Base-by-base conservation (phyloP, 1,140 invertebrate genomes). In the Rhizoglyphus robini region DNA sequence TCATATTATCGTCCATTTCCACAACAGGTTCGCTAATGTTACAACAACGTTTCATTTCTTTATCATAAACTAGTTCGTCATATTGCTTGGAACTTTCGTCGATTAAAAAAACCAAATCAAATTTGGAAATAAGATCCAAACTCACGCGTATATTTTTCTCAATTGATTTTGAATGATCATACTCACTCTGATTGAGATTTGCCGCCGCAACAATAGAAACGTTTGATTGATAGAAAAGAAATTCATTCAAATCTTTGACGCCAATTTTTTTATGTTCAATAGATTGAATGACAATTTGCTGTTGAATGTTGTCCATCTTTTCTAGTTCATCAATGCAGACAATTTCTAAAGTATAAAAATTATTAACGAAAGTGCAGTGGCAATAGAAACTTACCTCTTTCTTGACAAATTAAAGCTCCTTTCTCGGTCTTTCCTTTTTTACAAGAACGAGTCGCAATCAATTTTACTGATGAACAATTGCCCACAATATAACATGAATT, bases 231-330 rank as follows among this genome's bases (percentile, higher is more conserved):
- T 54, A 32, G 31, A 54, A 54, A 20, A 32, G 23, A 5, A 54
- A 25, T 54, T 54, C 23, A 54, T 32, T 8, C 23, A 8, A 5
- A 20, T 54, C 20, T 8, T 23, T 8, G 23, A 54, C 20, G 20
- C 51, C 51, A 54, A 54, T 54, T 20, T 54, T 54, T 32, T 54
- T 54, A 32, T 54, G 51, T 27, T 54, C 51, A 23, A 54, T 54
- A 11, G 51, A 54, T 32, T 54, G 51, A 11, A 27, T 54, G 8
- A 54, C 20, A 54, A 54, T 20, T 32, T 54, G 51, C 20, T 54
- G 51, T 54, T 54, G 51, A 11, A 54, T 15, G 8, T 54, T 54
- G 15, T 23, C 20, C 51, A 54, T 54, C 20, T 20, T 54, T 54
- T 54, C 51, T 23, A 54, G 20, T 32, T 54, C 51, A 32, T 54